phyloP scores from a whole-genome alignment of 1,140 invertebrate species.

The Dreissena polymorpha region DNA sequence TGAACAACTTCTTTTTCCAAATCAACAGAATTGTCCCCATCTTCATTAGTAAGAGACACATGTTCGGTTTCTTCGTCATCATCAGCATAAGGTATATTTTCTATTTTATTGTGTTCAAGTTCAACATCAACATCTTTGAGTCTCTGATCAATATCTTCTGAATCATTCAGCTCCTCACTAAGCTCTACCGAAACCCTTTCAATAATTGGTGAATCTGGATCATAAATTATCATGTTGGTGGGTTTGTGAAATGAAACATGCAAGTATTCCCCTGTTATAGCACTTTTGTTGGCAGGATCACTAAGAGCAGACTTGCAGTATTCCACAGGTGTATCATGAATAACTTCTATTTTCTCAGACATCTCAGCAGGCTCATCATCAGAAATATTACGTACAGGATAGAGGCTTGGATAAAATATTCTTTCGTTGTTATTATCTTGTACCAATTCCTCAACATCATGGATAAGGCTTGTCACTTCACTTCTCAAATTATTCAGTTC shows the following conservation, averaged over 20 bases:
- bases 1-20: conserved; percentile 38
- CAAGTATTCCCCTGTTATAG: conserved; percentile 1
- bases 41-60: too few relatives aligned
- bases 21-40: background rate
- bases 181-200: conserved; percentile 40
- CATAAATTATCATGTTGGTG: conserved; percentile 49
- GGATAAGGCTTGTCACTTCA: conserved; percentile 39
- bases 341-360: conserved; percentile 9
- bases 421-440: conserved; percentile 11
- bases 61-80: background rate
- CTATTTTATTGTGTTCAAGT: background rate
- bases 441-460: conserved; percentile 36
- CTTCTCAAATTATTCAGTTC: conserved; percentile 28
- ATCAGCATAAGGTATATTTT: background rate
- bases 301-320: background rate
- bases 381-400: background rate
- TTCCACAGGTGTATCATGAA: conserved; percentile 4
- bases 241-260: conserved; percentile 48
- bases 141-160: conserved; percentile 17
- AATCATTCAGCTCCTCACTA: conserved; percentile 43
- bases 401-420: background rate
- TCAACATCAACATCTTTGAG: background rate
- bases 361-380: background rate
- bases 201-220: conserved; percentile 47
- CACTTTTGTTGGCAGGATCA: background rate